Evolutionary conservation across 2,888 invertebrate species (phyloP).

Genomic region (Baronia brevicornis): DNA sequence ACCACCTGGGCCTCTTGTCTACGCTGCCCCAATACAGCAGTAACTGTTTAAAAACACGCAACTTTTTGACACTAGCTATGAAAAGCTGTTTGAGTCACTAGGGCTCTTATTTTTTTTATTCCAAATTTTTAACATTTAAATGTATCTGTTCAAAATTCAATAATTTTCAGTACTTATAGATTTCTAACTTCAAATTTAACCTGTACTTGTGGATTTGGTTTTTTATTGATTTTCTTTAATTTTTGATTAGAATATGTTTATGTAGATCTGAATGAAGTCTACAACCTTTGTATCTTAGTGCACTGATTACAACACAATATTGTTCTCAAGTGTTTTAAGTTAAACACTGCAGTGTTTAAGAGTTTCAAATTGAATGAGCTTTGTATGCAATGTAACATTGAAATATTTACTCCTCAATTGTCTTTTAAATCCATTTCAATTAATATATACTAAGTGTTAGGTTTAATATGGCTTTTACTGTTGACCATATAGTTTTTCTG

Average conservation of each 20-base stretch:
- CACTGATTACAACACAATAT: slow-evolving; percentile 7
- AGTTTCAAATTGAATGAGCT: slow-evolving; percentile 3
- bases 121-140: not conserved
- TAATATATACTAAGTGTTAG: slow-evolving; percentile 40
- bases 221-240: slow-evolving; percentile 31
- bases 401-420: slow-evolving; percentile 59
- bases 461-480: slow-evolving; percentile 44
- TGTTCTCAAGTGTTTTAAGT: slow-evolving; percentile 5
- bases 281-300: slow-evolving; percentile 32
- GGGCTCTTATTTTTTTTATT: slow-evolving; percentile 2
- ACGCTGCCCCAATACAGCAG: slow-evolving; percentile 83
- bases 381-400: slow-evolving; percentile 16
- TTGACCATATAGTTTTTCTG: slow-evolving; percentile 32
- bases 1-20: slow-evolving; percentile 72
- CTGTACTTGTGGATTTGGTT: slow-evolving; percentile 29
- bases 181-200: slow-evolving; percentile 19
- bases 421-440: slow-evolving; percentile 62
- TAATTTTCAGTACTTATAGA: slow-evolving; percentile 3
- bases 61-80: slow-evolving; percentile 8
- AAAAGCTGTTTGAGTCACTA: not conserved
- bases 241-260: slow-evolving; percentile 37
- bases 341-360: slow-evolving; percentile 4
- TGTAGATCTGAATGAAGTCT: slow-evolving; percentile 65
- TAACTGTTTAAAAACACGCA: slow-evolving; percentile 46
- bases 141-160: not conserved